Base-by-base conservation (phyloP, 2,113 vertebrate species). In the Sceloporus tristichus region DNA sequence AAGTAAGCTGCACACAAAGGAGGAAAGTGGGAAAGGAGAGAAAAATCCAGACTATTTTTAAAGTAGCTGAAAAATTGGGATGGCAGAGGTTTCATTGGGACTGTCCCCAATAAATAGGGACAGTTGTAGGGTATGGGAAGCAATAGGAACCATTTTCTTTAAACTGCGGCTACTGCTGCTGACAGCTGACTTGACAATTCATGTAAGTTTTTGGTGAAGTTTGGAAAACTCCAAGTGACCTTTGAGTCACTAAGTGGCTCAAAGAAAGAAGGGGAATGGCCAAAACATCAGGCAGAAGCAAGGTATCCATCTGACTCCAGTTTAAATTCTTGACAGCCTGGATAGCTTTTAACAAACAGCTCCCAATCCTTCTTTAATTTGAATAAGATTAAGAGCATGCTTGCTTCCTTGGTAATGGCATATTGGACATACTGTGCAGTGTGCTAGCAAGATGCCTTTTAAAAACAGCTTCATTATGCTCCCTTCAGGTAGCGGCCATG, bases 381-480 rank as follows among this genome's bases (percentile, higher is more conserved):
- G 77, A 81, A 81, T 82, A 87, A 81, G 89, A 91, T 84, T 84
- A 90, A 85, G 68, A 89, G 62, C 66, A 38, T 42, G 23, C 86
- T 91, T 90, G 18, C 65, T 87, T 87, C 34, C 81, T 85, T 42
- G 27, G 54, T 80, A 89, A 85, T 88, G 82, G 77, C 0, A 11
- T 84, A 66, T 79, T 0, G n/a, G 89, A 85, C 85, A 71, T 0
- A 1, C 71, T 83, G 75, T 79, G 90, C 40, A 4, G 59, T 5
- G n/a, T 5, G 78, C 79, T 87, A 92, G 79, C 79, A 81, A 92
- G 89, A 40, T 88, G 40, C 82, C 80, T 91, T 76, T 93, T 91
- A 79, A 88, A 91, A 94, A 34, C 85, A 90, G 86, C 87, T 94
- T 93, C 88, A 54, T 93, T 91, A 87, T 88, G 82, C 27, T 93